phyloP scores from a whole-genome alignment of 2,113 vertebrate species.

The Ammodytes dubius region DNA sequence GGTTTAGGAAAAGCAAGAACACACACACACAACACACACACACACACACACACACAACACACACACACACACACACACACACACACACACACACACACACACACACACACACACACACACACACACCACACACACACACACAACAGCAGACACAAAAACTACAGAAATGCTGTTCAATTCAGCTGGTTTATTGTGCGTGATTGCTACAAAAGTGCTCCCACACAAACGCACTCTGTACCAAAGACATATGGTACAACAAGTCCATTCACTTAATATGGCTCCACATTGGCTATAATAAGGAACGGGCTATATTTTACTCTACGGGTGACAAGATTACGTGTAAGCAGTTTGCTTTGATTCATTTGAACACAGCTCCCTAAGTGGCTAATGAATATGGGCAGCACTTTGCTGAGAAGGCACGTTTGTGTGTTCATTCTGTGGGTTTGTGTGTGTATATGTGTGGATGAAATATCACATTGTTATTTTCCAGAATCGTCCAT shows the following conservation, averaged over 20 bases:
- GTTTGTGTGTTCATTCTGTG: conserved; percentile 47
- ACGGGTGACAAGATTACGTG: conserved; percentile 71
- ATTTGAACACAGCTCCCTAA: conserved; percentile 68
- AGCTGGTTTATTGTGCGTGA: neutral
- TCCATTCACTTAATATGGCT: conserved; percentile 48
- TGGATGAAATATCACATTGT: conserved; percentile 74
- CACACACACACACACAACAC: too few relatives aligned
- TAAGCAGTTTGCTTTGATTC: conserved; percentile 81
- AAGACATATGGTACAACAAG: conserved; percentile 14
- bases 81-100: neutral
- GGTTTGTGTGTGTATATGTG: conserved; percentile 4
- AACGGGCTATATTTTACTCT: conserved; percentile 59
- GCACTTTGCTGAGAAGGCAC: conserved; percentile 72
- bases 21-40: too few relatives aligned
- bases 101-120: neutral
- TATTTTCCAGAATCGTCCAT: conserved; percentile 69
- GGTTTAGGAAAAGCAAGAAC: conserved; percentile 44
- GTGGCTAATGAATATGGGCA: conserved; percentile 73
- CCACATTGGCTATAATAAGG: conserved; percentile 31
- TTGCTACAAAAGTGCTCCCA: neutral
- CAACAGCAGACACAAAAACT: neutral
- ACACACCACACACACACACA: neutral
- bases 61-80: conserved; percentile 2
- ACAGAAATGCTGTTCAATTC: neutral
- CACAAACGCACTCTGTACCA: neutral